phyloP scores from a whole-genome alignment of 2,797 vertebrate genomes.

The Scyliorhinus canicula region DNA sequence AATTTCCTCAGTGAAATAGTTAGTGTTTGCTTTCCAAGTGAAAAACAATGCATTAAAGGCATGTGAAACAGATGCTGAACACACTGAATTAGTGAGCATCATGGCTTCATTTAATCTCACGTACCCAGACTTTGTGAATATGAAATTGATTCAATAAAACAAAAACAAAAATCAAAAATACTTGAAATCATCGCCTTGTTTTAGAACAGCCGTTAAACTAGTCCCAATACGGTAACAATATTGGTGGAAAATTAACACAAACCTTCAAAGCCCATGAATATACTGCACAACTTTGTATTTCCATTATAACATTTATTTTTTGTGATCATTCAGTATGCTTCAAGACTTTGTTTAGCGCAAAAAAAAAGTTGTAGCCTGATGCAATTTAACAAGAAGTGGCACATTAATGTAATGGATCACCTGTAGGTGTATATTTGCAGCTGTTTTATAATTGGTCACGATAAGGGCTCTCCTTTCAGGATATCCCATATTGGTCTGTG shows the following conservation, averaged over 20 bases:
- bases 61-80: not conserved
- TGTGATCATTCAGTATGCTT: not conserved
- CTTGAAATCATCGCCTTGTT: not conserved
- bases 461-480: not conserved
- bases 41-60: not conserved
- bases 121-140: not conserved
- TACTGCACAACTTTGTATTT: not conserved
- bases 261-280: not conserved
- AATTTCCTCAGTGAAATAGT: not conserved
- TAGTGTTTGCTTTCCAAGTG: not conserved
- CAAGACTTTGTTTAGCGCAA: not conserved
- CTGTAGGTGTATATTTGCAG: not conserved
- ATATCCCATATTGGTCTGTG: not conserved
- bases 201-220: not conserved
- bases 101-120: not conserved
- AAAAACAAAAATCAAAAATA: not conserved
- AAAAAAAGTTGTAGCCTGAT: not conserved
- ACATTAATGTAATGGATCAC: not conserved
- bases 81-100: not conserved
- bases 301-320: not conserved
- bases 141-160: not conserved
- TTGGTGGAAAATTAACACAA: not conserved
- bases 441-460: not conserved
- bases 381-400: not conserved
- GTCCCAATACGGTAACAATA: not conserved